These are phyloP conservation scores for Molorchus minor DNA, from an alignment of 2,888 invertebrate genomes.

Conservation along the genomic window DNA sequence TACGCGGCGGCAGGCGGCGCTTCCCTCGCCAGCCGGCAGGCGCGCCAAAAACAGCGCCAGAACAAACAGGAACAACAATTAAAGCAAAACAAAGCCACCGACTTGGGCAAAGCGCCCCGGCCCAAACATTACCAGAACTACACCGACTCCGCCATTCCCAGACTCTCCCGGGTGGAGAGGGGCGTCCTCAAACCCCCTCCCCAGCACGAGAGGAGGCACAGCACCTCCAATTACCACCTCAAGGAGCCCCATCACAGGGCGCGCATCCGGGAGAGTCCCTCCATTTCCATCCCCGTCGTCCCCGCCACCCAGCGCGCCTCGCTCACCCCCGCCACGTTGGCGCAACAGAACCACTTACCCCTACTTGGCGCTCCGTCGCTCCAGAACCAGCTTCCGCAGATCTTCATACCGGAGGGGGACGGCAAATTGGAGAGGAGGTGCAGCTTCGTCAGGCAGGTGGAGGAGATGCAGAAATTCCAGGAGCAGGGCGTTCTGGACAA, in stretches of 20 bases:
- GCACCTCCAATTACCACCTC: slow-evolving; percentile 57
- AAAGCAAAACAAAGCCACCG: slow-evolving; percentile 65
- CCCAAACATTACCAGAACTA: slow-evolving; percentile 69
- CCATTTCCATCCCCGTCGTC: slow-evolving; percentile 64
- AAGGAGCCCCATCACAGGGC: slow-evolving; percentile 54
- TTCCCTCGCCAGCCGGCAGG: slow-evolving; percentile 85
- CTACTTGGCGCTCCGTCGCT: slow-evolving; percentile 58
- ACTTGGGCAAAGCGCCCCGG: slow-evolving; percentile 53
- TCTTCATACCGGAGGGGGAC: slow-evolving; percentile 64
- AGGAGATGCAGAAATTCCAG: slow-evolving; percentile 59
- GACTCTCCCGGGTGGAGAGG: slow-evolving; percentile 65
- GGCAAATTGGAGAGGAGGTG: slow-evolving; percentile 60
- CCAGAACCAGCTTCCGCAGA: slow-evolving; percentile 65
- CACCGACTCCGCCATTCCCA: slow-evolving; percentile 64
- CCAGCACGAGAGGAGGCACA: slow-evolving; percentile 57
- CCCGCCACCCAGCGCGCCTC: slow-evolving; percentile 65
- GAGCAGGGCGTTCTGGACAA: slow-evolving; percentile 58
- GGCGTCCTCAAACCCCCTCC: slow-evolving; percentile 58
- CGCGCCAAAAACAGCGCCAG: slow-evolving; percentile 68
- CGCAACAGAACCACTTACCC: slow-evolving; percentile 50
- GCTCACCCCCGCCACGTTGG: slow-evolving; percentile 55
- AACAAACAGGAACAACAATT: slow-evolving; percentile 63
- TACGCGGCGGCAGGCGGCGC: slow-evolving; percentile 91
- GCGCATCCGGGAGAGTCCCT: slow-evolving; percentile 60
- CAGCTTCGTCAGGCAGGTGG: slow-evolving; percentile 66